Percentiles rank a stretch among this genome's conserved stretches.
phyloP scores from a whole-genome alignment of 2,888 invertebrate species.

The Erebia ligea region DNA sequence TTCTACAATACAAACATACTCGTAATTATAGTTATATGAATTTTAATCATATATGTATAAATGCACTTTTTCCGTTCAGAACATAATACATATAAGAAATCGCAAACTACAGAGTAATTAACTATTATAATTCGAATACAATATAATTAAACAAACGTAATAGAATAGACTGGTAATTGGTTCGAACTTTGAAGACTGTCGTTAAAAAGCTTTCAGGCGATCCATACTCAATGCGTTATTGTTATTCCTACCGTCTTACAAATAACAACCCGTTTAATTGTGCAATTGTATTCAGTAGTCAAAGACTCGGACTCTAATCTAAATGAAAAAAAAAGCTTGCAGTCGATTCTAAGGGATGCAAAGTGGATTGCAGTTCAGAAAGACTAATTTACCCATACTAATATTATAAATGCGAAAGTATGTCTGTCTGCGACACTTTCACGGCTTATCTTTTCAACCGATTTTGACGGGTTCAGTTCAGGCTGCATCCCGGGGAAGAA shows the following conservation, averaged over 20 bases:
- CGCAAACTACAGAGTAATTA: too few species aligned
- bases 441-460: too few species aligned
- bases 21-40: too few species aligned
- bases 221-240: constrained; percentile 21
- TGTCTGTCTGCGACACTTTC: too few species aligned
- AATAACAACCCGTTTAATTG: constrained; percentile 19
- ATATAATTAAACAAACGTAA: not conserved
- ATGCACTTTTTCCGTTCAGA: too few species aligned
- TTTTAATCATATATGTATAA: too few species aligned
- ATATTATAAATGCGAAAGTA: too few species aligned
- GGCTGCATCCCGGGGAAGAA: too few species aligned
- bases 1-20: not conserved
- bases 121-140: too few species aligned
- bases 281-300: constrained; percentile 3
- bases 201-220: constrained; percentile 28
- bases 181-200: constrained; percentile 15
- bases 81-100: too few species aligned
- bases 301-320: not conserved
- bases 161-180: constrained; percentile 22
- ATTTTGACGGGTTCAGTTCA: too few species aligned
- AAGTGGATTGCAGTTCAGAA: constrained; percentile 4
- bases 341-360: not conserved
- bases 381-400: not conserved
- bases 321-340: constrained; percentile 4
- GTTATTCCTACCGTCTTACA: constrained; percentile 21